phyloP scores from a whole-genome alignment of 2,888 invertebrate genomes.

The Orchestes rusci region DNA sequence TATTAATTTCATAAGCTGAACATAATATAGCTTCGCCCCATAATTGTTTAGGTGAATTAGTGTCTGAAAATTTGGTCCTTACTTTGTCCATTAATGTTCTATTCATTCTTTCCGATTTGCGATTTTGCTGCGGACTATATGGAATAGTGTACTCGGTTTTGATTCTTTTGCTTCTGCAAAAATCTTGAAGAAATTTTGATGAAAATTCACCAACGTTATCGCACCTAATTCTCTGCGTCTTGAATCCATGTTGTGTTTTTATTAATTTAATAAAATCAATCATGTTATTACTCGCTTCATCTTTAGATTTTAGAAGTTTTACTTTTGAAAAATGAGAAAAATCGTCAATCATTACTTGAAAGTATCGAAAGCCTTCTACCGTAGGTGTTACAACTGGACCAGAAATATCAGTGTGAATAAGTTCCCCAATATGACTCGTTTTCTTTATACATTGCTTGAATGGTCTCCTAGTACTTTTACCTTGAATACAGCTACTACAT shows the following conservation, averaged over 20 bases:
- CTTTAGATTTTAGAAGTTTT: conserved; percentile 3
- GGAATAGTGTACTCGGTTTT: no score
- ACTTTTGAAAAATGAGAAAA: no score
- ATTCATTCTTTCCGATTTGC: conserved; percentile 28
- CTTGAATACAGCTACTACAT: conserved; percentile 11
- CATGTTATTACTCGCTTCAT: conserved; percentile 5
- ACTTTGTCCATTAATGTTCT: conserved; percentile 27
- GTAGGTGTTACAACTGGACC: conserved; percentile 22
- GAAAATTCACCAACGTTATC: conserved; percentile 25
- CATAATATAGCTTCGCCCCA: conserved; percentile 29
- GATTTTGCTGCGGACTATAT: no score
- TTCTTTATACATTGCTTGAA: conserved; percentile 20
- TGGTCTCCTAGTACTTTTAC: conserved; percentile 19
- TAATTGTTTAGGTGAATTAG: conserved; percentile 16
- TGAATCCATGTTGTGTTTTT: conserved; percentile 20
- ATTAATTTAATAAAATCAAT: conserved; percentile 15
- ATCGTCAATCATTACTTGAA: conserved; percentile 16
- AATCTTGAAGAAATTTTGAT: no score
- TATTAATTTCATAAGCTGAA: conserved; percentile 28
- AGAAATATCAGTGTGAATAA: conserved; percentile 25
- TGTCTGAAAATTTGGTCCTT: conserved; percentile 24
- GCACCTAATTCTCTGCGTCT: conserved; percentile 18
- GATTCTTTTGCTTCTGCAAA: no score
- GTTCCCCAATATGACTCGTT: conserved; percentile 22
- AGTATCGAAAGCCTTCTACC: conserved; percentile 10